Percentiles rank a stretch among this genome's conserved stretches.
These are phyloP conservation scores for Cherax destructor DNA, from an alignment of 1,140 invertebrate species.

Conservation along the genomic window DNA sequence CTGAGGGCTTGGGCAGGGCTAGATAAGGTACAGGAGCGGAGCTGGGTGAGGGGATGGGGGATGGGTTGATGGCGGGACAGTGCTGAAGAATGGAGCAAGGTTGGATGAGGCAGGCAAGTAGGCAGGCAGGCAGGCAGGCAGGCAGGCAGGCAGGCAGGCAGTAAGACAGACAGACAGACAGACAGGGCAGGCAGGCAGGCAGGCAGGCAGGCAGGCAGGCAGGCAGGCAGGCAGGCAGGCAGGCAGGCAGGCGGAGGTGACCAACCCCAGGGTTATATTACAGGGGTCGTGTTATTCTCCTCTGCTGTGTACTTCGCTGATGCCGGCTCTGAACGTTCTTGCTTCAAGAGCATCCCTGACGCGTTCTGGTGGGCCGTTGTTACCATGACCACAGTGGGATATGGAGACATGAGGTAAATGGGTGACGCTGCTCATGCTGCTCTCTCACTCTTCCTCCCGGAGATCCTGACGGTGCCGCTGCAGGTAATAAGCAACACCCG, in stretches of 20 bases:
- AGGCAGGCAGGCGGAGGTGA: slow-evolving; percentile 2
- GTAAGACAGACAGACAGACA: too few species aligned
- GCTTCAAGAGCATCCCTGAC: slow-evolving; percentile 85
- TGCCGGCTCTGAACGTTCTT: slow-evolving; percentile 94
- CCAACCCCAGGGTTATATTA: slow-evolving; percentile 75
- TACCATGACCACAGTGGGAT: slow-evolving; percentile 98
- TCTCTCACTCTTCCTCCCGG: slow-evolving; percentile 3
- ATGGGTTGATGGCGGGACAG: too few species aligned
- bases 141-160: too few species aligned
- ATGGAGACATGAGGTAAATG: slow-evolving; percentile 96
- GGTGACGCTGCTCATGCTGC: slow-evolving; percentile 29
- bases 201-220: neutral
- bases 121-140: too few species aligned
- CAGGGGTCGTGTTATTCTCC: slow-evolving; percentile 98
- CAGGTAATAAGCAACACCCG: neutral
- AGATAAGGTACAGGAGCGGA: too few species aligned
- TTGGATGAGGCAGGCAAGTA: too few species aligned
- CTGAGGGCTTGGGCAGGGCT: too few species aligned
- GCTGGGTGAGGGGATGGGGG: neutral
- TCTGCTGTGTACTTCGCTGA: slow-evolving; percentile 99
- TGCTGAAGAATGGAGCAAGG: too few species aligned
- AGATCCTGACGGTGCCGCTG: slow-evolving; percentile 32
- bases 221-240: slow-evolving; percentile 13
- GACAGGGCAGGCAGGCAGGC: neutral
- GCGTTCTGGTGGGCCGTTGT: slow-evolving; percentile 99